A percentile compares a stretch with the other conserved stretches of the same genome.
Conservation (phyloP, 2,888 invertebrate species). For the Rhagophthalmus giganteus region DNA sequence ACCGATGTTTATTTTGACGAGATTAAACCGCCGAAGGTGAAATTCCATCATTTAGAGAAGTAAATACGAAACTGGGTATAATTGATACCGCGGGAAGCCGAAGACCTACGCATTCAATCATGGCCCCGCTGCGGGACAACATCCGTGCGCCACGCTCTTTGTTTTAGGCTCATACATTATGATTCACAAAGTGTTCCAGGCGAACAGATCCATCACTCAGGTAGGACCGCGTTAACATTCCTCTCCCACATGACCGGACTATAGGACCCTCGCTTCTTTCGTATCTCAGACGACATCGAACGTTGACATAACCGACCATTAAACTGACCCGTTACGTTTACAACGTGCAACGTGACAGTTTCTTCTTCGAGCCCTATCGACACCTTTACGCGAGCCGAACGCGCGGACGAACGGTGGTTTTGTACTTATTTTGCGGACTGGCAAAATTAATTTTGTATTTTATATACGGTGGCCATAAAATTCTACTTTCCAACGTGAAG, state of each 20-base stretch:
- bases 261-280: constrained; percentile 16
- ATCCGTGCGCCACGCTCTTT: constrained; percentile 44
- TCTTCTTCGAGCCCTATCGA: constrained; percentile 4
- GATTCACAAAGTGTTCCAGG: constrained; percentile 42
- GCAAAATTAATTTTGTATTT: no score
- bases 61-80: constrained; percentile 35
- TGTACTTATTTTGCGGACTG: neutral
- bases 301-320: constrained; percentile 29
- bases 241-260: constrained; percentile 39
- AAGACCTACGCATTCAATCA: constrained; percentile 48
- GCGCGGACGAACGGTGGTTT: no score
- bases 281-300: constrained; percentile 25
- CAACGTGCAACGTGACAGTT: constrained; percentile 1
- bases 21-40: constrained; percentile 11
- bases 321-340: constrained; percentile 11
- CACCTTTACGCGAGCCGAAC: neutral
- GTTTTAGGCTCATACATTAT: constrained; percentile 41
- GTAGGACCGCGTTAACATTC: constrained; percentile 44
- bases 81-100: constrained; percentile 50
- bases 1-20: constrained; percentile 16
- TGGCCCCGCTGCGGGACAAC: constrained; percentile 46
- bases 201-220: constrained; percentile 47
- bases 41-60: constrained; percentile 37
- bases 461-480: no score
- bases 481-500: no score